These are phyloP conservation scores for Leptinotarsa lineolata DNA, from an alignment of 1,140 invertebrate genomes.

Conservation along the genomic window DNA sequence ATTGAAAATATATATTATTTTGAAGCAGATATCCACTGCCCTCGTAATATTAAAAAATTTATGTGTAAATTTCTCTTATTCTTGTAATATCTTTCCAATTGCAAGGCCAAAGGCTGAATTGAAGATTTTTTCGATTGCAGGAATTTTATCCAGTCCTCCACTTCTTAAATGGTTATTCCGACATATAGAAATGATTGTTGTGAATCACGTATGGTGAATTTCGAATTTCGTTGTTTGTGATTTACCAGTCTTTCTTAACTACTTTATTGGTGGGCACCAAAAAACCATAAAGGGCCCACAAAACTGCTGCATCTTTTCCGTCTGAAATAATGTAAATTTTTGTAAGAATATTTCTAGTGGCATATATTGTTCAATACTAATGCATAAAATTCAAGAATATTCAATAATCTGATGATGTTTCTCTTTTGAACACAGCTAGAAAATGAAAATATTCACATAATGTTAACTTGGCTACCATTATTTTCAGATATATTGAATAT, in stretches of 20 bases:
- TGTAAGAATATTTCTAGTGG: too few species aligned
- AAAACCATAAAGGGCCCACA: neutral
- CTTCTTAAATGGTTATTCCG: neutral
- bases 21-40: slow-evolving; percentile 1
- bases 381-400: too few species aligned
- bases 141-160: neutral
- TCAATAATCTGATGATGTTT: too few species aligned
- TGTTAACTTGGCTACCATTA: too few species aligned
- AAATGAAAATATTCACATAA: too few species aligned
- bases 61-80: neutral
- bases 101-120: neutral
- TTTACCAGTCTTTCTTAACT: neutral
- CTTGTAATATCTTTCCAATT: neutral
- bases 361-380: too few species aligned
- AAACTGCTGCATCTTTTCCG: neutral
- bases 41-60: neutral
- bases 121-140: neutral
- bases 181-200: neutral
- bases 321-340: too few species aligned
- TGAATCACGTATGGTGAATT: neutral
- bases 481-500: too few species aligned
- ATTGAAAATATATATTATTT: slow-evolving; percentile 5
- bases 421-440: too few species aligned
- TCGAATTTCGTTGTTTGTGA: neutral
- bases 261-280: neutral